These are phyloP conservation scores for Manis javanica DNA, from an alignment of 2,797 vertebrate species.

Conservation along the genomic window DNA sequence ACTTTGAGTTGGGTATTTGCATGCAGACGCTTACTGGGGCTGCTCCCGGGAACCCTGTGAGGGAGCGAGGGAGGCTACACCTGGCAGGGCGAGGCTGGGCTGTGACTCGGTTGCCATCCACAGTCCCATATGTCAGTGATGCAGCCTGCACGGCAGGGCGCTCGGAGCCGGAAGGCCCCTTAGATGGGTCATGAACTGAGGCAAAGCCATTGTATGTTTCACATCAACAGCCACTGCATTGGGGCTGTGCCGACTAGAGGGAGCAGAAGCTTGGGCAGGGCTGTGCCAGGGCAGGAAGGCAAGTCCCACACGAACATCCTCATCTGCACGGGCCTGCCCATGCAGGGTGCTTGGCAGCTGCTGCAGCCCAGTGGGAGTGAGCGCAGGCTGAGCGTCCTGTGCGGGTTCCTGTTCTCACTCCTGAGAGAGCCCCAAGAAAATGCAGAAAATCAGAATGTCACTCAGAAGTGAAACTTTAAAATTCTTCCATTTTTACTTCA, in stretches of 20 bases:
- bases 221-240: not conserved
- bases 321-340: not conserved
- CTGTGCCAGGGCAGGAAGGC: not conserved
- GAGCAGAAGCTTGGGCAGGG: not conserved
- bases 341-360: not conserved
- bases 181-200: not conserved
- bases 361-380: not conserved
- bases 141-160: too few species aligned
- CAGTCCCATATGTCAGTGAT: too few species aligned
- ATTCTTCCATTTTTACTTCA: not conserved
- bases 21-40: rapidly evolving
- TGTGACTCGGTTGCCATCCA: not conserved
- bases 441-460: not conserved
- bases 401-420: not conserved
- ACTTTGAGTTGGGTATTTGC: not conserved
- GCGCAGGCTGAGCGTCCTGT: not conserved
- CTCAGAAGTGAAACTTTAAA: not conserved
- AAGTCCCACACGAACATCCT: not conserved
- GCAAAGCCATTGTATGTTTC: not conserved
- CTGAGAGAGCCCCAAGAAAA: not conserved
- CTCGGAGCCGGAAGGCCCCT: not conserved
- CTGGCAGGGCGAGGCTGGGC: not conserved
- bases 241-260: not conserved
- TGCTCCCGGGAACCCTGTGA: not conserved
- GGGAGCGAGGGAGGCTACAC: too few species aligned